These are phyloP conservation scores for Saturnia pavonia DNA, from an alignment of 2,888 invertebrate genomes.

Conservation along the genomic window DNA sequence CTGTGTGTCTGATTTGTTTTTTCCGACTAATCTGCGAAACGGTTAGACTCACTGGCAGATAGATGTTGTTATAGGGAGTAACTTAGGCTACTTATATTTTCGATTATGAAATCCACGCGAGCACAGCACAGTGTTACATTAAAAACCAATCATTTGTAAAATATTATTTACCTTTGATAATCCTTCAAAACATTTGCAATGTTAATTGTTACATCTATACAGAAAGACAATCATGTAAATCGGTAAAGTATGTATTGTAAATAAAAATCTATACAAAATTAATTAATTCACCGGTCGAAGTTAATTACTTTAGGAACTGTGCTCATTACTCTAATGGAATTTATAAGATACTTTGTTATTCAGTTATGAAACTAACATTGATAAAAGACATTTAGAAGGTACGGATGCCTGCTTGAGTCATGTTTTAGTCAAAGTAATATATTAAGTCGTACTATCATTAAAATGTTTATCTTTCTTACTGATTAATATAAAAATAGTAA, in stretches of 20 bases:
- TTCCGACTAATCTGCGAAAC: too few relatives aligned
- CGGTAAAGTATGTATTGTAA: neutral
- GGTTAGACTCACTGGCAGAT: too few relatives aligned
- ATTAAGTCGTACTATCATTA: neutral
- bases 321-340: constrained; percentile 61
- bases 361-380: constrained; percentile 54
- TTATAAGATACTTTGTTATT: constrained; percentile 55
- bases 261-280: neutral
- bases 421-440: neutral
- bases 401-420: neutral
- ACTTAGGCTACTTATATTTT: too few relatives aligned
- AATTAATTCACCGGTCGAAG: neutral
- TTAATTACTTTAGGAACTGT: constrained; percentile 44
- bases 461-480: neutral
- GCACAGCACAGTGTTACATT: too few relatives aligned
- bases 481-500: constrained; percentile 8
- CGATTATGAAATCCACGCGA: too few relatives aligned
- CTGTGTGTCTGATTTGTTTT: too few relatives aligned
- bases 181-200: neutral
- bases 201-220: neutral
- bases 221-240: neutral
- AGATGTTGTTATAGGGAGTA: too few relatives aligned
- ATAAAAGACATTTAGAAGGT: constrained; percentile 45
- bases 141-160: too few relatives aligned
- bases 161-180: too few relatives aligned